These are phyloP conservation scores for Onthophagus sagittarius DNA, from an alignment of 2,888 invertebrate species.

Conservation along the genomic window DNA sequence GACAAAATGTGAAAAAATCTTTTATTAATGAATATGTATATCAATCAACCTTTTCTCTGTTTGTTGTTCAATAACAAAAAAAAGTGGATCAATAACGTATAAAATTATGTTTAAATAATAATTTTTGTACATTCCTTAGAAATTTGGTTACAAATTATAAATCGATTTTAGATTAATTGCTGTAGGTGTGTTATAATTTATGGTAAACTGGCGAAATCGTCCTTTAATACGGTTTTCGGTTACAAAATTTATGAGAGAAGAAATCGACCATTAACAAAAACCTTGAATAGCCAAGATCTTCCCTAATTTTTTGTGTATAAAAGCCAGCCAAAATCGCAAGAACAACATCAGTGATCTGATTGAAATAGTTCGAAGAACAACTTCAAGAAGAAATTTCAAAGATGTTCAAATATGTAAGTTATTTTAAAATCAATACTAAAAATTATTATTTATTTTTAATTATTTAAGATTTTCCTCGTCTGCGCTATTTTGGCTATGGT, in stretches of 20 bases:
- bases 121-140: neutral
- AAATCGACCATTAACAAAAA: neutral
- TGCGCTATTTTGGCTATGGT: conserved; percentile 21
- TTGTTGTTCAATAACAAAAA: neutral
- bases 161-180: neutral
- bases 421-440: neutral
- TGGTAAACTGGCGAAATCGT: neutral
- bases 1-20: neutral
- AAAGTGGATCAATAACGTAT: neutral
- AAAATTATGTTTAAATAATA: neutral
- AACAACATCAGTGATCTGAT: neutral
- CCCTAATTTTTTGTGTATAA: conserved; percentile 5
- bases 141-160: too few relatives aligned
- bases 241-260: neutral
- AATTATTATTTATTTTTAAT: neutral
- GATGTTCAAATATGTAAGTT: conserved; percentile 10
- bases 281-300: neutral
- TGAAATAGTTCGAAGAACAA: neutral
- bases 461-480: conserved; percentile 19
- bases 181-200: neutral
- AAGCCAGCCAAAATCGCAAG: neutral
- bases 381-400: neutral
- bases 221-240: neutral
- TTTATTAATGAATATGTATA: neutral
- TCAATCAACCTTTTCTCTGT: neutral